These are phyloP conservation scores for Brevimyrus niger DNA, from an alignment of 2,113 vertebrate genomes.

Conservation along the genomic window DNA sequence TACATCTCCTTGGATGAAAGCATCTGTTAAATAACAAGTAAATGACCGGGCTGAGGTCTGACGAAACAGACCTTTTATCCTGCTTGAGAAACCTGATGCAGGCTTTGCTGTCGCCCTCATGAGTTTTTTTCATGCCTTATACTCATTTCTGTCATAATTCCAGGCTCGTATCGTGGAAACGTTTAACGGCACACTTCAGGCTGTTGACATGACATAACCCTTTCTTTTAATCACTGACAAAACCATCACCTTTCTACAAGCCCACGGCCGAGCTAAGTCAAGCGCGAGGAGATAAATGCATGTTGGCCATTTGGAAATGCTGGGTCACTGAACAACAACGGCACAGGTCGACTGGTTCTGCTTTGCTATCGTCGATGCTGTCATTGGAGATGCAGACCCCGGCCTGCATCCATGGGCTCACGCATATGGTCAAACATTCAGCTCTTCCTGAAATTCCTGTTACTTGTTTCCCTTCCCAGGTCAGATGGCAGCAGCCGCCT, in stretches of 20 bases:
- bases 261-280: not conserved
- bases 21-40: not conserved
- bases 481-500: not conserved
- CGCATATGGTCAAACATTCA: constrained; percentile 2
- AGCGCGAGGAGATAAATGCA: not conserved
- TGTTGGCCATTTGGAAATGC: not conserved
- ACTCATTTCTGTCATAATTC: not conserved
- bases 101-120: not conserved
- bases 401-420: not conserved
- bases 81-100: not conserved
- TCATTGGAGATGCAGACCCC: constrained; percentile 9
- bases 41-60: not conserved
- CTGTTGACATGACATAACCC: not conserved
- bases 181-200: not conserved
- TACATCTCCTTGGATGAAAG: not conserved
- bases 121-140: not conserved
- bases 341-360: not conserved
- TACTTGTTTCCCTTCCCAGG: not conserved
- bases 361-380: constrained; percentile 30
- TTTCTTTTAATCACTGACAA: not conserved
- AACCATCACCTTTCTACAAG: not conserved
- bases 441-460: not conserved
- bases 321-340: constrained; percentile 18
- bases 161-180: not conserved
- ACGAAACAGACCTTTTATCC: not conserved